phyloP scores from a whole-genome alignment of 2,113 vertebrate genomes.

The Aptenodytes forsteri region DNA sequence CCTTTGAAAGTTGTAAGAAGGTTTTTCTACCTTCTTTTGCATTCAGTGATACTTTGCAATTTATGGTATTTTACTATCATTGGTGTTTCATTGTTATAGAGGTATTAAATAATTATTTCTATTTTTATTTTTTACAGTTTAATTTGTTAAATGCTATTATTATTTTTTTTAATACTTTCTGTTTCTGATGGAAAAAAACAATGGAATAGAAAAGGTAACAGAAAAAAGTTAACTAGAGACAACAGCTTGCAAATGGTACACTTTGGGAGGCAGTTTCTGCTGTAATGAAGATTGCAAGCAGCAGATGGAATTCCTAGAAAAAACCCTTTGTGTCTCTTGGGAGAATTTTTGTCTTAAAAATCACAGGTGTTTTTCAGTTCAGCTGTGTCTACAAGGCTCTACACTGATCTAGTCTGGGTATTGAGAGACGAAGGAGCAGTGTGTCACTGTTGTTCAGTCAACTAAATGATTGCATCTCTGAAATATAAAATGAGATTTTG shows the following conservation, averaged over 20 bases:
- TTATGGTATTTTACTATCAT: neutral
- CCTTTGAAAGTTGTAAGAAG: neutral
- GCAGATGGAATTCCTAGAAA: conserved; percentile 18
- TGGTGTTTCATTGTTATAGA: rapidly evolving
- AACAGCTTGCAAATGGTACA: neutral
- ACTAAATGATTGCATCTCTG: neutral
- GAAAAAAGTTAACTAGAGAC: neutral
- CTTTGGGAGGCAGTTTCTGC: neutral
- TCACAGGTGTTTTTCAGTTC: neutral
- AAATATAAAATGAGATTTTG: neutral
- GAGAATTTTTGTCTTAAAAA: neutral
- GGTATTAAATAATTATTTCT: neutral
- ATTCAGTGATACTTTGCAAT: neutral
- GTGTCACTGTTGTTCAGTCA: neutral
- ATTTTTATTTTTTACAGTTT: neutral
- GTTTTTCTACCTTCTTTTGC: neutral
- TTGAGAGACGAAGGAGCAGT: neutral
- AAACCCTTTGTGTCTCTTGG: neutral
- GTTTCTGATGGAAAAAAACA: neutral
- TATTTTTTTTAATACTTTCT: neutral
- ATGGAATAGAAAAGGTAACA: neutral
- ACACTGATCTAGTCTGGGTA: neutral
- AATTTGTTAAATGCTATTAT: neutral
- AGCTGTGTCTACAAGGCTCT: neutral
- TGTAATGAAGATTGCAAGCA: neutral